A percentile compares a stretch with the other conserved stretches of the same genome.
phyloP scores from a whole-genome alignment of 2,888 invertebrate species.

The Pandemis corylana region DNA sequence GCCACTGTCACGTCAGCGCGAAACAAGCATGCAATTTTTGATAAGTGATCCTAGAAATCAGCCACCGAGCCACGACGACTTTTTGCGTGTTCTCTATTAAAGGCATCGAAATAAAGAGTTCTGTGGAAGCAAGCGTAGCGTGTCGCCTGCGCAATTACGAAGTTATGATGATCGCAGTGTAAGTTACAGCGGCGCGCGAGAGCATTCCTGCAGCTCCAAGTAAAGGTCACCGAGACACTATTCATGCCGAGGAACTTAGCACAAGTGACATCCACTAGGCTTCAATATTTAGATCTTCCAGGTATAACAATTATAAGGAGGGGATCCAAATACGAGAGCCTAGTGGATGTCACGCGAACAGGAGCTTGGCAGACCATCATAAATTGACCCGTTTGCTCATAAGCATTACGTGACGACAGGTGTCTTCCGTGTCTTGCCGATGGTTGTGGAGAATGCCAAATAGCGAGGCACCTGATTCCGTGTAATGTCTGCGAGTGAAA shows the following conservation, averaged over 20 bases:
- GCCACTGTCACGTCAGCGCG: not conserved
- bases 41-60: constrained; percentile 29
- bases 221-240: constrained; percentile 19
- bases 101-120: constrained; percentile 53
- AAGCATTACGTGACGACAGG: no score
- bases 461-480: no score
- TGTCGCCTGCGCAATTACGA: constrained; percentile 61
- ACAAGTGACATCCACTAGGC: no score
- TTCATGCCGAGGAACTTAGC: not conserved
- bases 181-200: constrained; percentile 36
- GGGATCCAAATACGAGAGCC: no score
- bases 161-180: constrained; percentile 63
- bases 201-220: constrained; percentile 1
- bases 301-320: no score
- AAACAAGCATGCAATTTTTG: constrained; percentile 9
- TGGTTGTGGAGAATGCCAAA: no score
- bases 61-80: constrained; percentile 15
- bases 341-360: no score
- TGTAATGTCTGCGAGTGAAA: no score
- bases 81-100: constrained; percentile 42
- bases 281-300: no score
- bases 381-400: no score
- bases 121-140: constrained; percentile 52
- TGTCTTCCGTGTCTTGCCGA: no score
- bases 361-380: no score